phyloP scores from a whole-genome alignment of 2,888 invertebrate species.

The Amiota mariae region DNA sequence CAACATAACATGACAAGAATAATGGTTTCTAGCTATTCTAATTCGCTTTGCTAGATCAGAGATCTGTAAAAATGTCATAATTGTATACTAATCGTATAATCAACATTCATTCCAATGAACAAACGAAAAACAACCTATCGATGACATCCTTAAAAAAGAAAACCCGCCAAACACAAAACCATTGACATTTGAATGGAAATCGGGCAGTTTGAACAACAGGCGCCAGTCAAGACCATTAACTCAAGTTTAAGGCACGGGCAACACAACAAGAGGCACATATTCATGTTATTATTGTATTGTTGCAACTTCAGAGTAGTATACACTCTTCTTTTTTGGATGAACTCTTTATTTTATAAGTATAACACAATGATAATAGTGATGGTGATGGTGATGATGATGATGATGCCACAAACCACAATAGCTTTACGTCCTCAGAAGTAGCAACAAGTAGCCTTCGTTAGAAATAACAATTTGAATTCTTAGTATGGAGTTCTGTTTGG shows the following conservation, averaged over 20 bases:
- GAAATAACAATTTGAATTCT: no score
- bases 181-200: slow-evolving; percentile 21
- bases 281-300: background rate
- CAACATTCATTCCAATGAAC: slow-evolving; percentile 7
- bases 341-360: background rate
- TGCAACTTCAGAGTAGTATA: slow-evolving; percentile 7
- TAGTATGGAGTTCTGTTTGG: background rate
- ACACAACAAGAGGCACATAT: background rate
- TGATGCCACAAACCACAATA: background rate
- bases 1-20: no score
- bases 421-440: no score
- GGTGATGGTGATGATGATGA: background rate
- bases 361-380: background rate
- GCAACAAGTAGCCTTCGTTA: no score
- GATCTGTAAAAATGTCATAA: slow-evolving; percentile 14
- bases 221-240: no score
- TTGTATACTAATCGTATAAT: background rate
- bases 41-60: background rate
- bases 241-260: background rate
- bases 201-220: no score
- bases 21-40: no score
- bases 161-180: background rate
- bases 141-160: background rate
- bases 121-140: background rate
- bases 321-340: background rate